These are phyloP conservation scores for Drosophila tripunctata DNA, from an alignment of 2,888 invertebrate genomes.

Conservation along the genomic window DNA sequence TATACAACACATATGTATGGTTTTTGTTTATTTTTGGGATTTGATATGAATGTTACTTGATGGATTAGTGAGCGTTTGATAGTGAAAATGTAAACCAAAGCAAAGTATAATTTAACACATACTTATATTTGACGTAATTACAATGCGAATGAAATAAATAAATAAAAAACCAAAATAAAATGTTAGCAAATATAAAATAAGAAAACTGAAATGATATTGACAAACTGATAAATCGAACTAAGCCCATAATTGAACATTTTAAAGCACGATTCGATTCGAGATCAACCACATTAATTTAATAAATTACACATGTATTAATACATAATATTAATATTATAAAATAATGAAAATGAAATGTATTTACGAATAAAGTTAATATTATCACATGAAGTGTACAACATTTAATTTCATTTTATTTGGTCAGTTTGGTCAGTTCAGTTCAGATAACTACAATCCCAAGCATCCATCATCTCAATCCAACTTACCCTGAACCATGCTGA, in stretches of 20 bases:
- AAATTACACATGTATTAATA: constrained; percentile 77
- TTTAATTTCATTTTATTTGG: constrained; percentile 22
- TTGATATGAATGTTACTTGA: constrained; percentile 71
- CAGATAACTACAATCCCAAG: neutral
- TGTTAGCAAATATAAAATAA: constrained; percentile 40
- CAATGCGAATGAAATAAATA: constrained; percentile 3
- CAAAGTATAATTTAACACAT: constrained; percentile 57
- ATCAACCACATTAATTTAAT: constrained; percentile 63
- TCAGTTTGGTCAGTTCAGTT: neutral
- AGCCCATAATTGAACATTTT: constrained; percentile 65
- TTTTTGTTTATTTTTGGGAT: constrained; percentile 60
- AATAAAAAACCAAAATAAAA: constrained; percentile 21
- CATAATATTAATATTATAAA: constrained; percentile 57
- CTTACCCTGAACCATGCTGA: neutral
- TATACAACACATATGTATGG: constrained; percentile 49
- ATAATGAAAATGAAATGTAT: constrained; percentile 74
- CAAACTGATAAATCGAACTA: constrained; percentile 52
- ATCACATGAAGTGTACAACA: constrained; percentile 68
- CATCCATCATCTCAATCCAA: too few species aligned
- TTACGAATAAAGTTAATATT: constrained; percentile 78
- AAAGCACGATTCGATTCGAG: constrained; percentile 71
- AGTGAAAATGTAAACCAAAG: constrained; percentile 32
- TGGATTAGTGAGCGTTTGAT: constrained; percentile 65
- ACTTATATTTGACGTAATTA: constrained; percentile 42
- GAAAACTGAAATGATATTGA: constrained; percentile 3